Conservation (phyloP, 2,888 invertebrate species). For the Heliconius hortense region DNA sequence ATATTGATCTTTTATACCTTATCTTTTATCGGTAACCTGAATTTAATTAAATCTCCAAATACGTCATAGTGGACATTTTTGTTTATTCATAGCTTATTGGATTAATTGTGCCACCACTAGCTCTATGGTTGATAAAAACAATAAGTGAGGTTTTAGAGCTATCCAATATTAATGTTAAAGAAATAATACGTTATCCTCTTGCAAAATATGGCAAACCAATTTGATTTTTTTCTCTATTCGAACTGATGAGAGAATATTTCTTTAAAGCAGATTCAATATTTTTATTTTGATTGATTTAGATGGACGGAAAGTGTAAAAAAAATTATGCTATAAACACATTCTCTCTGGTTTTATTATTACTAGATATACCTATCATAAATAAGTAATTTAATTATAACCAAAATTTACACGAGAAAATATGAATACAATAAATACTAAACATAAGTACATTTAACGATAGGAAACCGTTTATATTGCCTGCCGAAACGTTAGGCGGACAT, state of each 20-base stretch:
- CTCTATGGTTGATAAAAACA: not conserved
- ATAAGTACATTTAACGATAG: not conserved
- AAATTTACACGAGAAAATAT: not conserved
- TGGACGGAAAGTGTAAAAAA: too few relatives aligned
- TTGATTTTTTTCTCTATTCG: not conserved
- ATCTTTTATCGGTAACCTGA: constrained; percentile 16
- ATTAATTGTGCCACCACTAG: not conserved
- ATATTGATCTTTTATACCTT: constrained; percentile 1
- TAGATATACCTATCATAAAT: not conserved
- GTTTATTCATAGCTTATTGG: not conserved
- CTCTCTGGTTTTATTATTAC: not conserved
- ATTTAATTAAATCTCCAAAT: constrained; percentile 28
- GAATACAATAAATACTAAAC: not conserved
- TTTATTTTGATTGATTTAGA: not conserved
- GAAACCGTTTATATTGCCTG: constrained; percentile 5
- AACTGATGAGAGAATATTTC: too few relatives aligned
- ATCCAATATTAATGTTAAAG: not conserved
- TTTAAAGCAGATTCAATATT: not conserved
- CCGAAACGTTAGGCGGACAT: constrained; percentile 4
- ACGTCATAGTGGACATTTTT: not conserved
- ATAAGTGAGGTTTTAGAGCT: not conserved
- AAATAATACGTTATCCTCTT: not conserved
- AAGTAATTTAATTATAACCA: not conserved
- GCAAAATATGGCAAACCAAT: not conserved
- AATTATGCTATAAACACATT: not conserved